These are phyloP conservation scores for Heliopora coerulea DNA, from an alignment of 92 coral and sea anemone species.

Conservation along the genomic window DNA sequence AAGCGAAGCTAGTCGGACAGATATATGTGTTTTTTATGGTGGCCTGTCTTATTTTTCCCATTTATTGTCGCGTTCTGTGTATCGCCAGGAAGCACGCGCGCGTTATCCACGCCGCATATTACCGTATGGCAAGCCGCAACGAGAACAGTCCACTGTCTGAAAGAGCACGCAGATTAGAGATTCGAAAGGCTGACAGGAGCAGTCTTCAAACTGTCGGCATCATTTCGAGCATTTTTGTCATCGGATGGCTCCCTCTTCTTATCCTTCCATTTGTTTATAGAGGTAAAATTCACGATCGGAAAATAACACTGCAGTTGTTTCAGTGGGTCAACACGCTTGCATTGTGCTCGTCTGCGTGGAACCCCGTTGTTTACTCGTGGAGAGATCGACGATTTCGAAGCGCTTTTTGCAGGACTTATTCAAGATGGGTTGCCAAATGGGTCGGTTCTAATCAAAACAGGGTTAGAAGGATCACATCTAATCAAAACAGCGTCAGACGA, in stretches of 20 bases:
- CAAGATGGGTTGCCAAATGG: conserved; percentile 25
- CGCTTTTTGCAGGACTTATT: conserved; percentile 2
- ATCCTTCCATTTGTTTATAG: conserved; percentile 65
- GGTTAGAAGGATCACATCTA: no score
- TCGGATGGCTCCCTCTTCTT: conserved; percentile 88
- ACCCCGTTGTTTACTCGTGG: conserved; percentile 82
- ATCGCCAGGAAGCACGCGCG: conserved; percentile 88
- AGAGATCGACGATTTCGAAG: conserved; percentile 35
- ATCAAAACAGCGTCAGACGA: no score
- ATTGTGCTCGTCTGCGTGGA: conserved; percentile 82
- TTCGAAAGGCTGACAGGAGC: conserved; percentile 33
- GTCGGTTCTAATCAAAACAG: neutral
- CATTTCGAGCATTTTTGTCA: conserved; percentile 63
- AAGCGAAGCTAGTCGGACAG: conserved; percentile 45
- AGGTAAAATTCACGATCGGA: conserved; percentile 31
- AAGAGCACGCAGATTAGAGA: neutral
- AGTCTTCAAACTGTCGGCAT: conserved; percentile 73
- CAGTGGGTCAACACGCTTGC: conserved; percentile 86
- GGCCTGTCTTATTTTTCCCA: conserved; percentile 56
- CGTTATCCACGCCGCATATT: conserved; percentile 38
- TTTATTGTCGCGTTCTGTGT: conserved; percentile 70
- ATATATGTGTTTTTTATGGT: conserved; percentile 62
- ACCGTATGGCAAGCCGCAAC: neutral
- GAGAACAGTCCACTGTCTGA: neutral
- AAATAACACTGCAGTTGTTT: conserved; percentile 42